phyloP scores from a whole-genome alignment of 2,797 vertebrate species.

The Enoplosus armatus region DNA sequence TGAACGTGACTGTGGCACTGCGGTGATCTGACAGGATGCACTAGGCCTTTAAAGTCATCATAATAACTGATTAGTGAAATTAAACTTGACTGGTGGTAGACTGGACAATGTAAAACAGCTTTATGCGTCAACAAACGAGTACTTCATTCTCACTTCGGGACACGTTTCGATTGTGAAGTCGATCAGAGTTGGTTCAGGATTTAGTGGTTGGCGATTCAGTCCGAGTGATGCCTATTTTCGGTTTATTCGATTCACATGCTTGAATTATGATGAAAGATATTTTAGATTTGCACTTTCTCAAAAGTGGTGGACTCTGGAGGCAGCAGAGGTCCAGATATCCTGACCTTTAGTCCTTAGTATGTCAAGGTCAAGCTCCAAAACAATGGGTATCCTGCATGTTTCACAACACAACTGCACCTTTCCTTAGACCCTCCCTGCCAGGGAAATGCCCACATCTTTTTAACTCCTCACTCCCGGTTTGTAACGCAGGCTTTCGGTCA shows the following conservation, averaged over 20 bases:
- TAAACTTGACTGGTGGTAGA: neutral
- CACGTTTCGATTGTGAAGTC: neutral
- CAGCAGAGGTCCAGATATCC: no score
- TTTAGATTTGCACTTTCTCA: neutral
- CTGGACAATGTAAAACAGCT: neutral
- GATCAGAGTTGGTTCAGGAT: neutral
- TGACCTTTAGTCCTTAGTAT: neutral
- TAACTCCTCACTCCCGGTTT: no score
- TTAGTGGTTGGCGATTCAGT: neutral
- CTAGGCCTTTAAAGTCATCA: neutral
- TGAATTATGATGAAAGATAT: neutral
- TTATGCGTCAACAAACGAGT: neutral
- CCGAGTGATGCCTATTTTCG: neutral
- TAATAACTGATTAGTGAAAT: neutral
- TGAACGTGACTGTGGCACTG: neutral
- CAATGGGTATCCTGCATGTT: no score
- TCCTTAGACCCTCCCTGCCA: no score
- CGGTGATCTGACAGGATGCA: neutral
- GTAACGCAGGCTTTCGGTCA: no score
- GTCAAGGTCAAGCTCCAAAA: neutral
- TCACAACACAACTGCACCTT: no score
- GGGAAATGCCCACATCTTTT: no score
- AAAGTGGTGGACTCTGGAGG: no score
- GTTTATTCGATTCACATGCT: neutral
- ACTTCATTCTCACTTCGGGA: neutral